Base-by-base conservation (phyloP, 2,113 vertebrate species). In the Dendropsophus ebraccatus region DNA sequence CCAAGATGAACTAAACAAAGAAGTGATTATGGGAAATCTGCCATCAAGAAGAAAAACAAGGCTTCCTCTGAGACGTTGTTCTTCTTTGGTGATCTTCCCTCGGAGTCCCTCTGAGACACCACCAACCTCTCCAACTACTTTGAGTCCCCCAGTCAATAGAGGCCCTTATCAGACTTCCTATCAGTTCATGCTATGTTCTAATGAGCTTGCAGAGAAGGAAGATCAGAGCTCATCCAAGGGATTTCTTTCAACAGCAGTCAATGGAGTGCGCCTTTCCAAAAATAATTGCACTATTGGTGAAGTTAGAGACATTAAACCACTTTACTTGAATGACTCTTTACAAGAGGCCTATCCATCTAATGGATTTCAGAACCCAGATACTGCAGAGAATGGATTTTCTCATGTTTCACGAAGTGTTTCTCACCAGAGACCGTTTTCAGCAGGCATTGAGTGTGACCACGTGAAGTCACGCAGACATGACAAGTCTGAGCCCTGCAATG, bases 31-130 rank as follows among this genome's bases (percentile, higher is more conserved):
- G 32, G 90, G 92, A 81, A 93, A 90, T 83, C 70, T 88, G 83
- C 88, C 91, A 10, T 89, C 73, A 80, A 93, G 90, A 88, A 90
- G 88, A 80, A 95, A 93, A 81, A 88, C 92, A 1, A 96, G 93
- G 90, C 91, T 93, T 78, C 96, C 96, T 0, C 91, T 98, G 30
- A 95, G 96, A 87, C 96, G 97, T 16, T 99, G 96, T 90, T 98
- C 97, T 1, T 99, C 98, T 0, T 90, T 99, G 90, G 95, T 99
- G 75, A 96, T 99, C 90, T 98, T 98, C 79, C 96, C 97, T 21
- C 93, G 94, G 90, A 99, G 96, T 88, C 96, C 96, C 83, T 96
- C 95, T 35, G 93, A 87, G 87, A 98, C 96, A 4, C 97, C 97
- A 25, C 97, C 97, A 21, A 90, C 95, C 35, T 97, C 97, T 60